Conservation (phyloP, 2,888 invertebrate species). For the Adineta ricciae region DNA sequence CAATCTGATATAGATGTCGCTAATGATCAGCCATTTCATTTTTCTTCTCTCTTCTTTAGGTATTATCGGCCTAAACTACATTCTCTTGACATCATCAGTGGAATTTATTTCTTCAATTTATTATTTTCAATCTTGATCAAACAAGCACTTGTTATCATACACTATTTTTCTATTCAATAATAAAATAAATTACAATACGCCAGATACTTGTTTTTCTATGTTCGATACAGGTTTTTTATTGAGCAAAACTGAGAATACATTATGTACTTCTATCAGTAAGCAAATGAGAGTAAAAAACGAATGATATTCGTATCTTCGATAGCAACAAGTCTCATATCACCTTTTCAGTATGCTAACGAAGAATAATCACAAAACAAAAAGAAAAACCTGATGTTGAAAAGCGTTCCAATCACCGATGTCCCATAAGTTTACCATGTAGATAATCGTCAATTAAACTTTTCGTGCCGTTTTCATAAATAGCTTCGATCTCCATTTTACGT, state of each 20-base stretch:
- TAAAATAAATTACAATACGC: no score
- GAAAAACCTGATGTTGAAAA: no score
- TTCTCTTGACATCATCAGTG: neutral
- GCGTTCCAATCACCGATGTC: neutral
- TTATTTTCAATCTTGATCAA: no score
- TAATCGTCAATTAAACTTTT: neutral
- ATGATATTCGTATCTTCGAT: neutral
- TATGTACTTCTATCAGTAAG: neutral
- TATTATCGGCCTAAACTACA: neutral
- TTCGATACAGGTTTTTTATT: neutral
- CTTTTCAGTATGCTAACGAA: neutral
- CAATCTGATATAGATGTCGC: neutral
- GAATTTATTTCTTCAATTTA: no score
- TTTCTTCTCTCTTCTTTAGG: neutral
- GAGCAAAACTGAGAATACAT: neutral
- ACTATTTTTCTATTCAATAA: no score
- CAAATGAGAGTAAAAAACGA: neutral
- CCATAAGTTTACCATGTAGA: neutral
- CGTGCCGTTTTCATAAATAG: neutral
- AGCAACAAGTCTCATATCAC: neutral
- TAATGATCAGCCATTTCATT: neutral
- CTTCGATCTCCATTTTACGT: constrained; percentile 5
- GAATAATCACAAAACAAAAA: neutral
- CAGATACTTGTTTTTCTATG: no score
- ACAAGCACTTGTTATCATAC: no score